A percentile compares a stretch with the other conserved stretches of the same genome.
Conservation (phyloP, 1,140 invertebrate species). For the Cephus cinctus region DNA sequence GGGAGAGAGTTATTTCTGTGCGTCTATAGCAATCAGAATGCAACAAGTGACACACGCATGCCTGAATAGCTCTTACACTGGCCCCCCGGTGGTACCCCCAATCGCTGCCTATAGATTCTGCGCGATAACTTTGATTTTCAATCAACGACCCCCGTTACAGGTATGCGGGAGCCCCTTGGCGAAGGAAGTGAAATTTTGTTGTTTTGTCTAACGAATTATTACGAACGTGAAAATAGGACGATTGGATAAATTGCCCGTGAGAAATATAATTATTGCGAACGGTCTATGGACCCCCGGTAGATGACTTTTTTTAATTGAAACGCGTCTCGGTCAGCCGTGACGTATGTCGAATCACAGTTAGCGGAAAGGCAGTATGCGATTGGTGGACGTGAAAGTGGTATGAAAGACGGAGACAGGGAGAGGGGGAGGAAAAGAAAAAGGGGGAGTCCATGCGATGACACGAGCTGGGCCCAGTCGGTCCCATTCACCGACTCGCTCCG, state of each 20-base stretch:
- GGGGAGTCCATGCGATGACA: constrained; percentile 20
- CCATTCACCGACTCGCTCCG: constrained; percentile 45
- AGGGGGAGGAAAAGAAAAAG: background rate
- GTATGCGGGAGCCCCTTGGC: background rate
- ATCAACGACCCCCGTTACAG: too few relatives aligned
- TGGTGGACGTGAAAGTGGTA: background rate
- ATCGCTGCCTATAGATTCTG: too few relatives aligned
- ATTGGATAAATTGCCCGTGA: background rate
- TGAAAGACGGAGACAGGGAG: background rate
- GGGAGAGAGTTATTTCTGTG: constrained; percentile 43
- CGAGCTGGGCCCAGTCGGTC: constrained; percentile 13
- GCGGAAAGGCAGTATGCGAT: too few relatives aligned
- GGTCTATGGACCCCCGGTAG: too few relatives aligned
- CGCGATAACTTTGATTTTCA: too few relatives aligned
- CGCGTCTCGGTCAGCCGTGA: too few relatives aligned
- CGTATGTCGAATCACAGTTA: background rate
- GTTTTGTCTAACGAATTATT: background rate
- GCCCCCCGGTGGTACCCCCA: too few relatives aligned
- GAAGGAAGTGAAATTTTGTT: background rate
- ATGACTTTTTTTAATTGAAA: too few relatives aligned
- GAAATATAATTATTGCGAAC: background rate
- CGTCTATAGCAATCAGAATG: constrained; percentile 45
- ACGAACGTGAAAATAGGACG: background rate
- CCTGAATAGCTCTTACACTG: constrained; percentile 25
- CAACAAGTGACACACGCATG: constrained; percentile 44